Conservation (phyloP, 2,888 invertebrate genomes). For the Heliconius sara region DNA sequence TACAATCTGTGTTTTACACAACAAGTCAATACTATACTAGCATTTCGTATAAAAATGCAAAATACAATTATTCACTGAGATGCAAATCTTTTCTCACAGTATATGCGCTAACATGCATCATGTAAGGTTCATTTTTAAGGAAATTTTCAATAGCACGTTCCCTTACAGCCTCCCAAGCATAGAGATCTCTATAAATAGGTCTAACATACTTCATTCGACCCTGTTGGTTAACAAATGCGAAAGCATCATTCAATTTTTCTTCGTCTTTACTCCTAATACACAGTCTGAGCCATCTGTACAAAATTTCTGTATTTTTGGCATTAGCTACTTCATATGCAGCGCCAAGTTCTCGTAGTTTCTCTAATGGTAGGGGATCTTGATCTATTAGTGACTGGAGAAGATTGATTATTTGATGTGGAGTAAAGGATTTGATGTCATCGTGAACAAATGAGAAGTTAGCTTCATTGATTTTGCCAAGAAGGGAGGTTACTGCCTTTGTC, state of each 20-base stretch:
- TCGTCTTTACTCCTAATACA: slow-evolving; percentile 89
- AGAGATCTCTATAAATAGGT: slow-evolving; percentile 93
- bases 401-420: slow-evolving; percentile 86
- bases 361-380: slow-evolving; percentile 74
- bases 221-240: slow-evolving; percentile 91
- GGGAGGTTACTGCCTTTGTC: slow-evolving; percentile 82
- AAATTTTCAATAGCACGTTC: slow-evolving; percentile 89
- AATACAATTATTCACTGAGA: slow-evolving; percentile 59
- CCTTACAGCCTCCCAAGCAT: slow-evolving; percentile 89
- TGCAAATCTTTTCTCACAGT: slow-evolving; percentile 90
- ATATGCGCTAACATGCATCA: slow-evolving; percentile 93
- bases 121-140: slow-evolving; percentile 86
- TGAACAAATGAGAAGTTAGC: slow-evolving; percentile 69
- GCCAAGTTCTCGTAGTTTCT: slow-evolving; percentile 86
- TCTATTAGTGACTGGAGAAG: slow-evolving; percentile 87
- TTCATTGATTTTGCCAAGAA: slow-evolving; percentile 75
- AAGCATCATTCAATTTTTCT: slow-evolving; percentile 86
- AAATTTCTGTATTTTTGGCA: slow-evolving; percentile 91
- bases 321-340: slow-evolving; percentile 86
- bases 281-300: slow-evolving; percentile 90
- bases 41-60: slow-evolving; percentile 15
- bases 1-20: slow-evolving; percentile 24
- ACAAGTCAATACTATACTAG: slow-evolving; percentile 8
- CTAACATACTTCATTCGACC: slow-evolving; percentile 96
- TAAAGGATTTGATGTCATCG: slow-evolving; percentile 82